A percentile compares a stretch with the other conserved stretches of the same genome.
Evolutionary conservation across 2,113 vertebrate species (phyloP).

Genomic region (Pandion haliaetus): DNA sequence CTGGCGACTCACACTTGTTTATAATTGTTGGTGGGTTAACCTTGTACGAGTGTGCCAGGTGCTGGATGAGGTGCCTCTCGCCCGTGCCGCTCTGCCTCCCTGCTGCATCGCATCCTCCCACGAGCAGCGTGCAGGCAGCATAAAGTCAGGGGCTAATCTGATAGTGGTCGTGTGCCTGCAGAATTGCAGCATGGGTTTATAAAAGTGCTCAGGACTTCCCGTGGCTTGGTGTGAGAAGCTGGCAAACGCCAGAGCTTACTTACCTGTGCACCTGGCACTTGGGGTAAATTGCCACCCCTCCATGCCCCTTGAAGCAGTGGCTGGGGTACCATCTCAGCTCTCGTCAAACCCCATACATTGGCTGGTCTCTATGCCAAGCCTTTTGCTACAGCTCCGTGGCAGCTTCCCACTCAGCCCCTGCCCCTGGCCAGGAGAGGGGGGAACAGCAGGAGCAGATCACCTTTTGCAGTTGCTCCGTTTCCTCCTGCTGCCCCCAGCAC

Average conservation of each 20-base stretch:
- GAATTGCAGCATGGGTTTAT: not conserved
- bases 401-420: not conserved
- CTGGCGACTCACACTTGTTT: not conserved
- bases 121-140: fast-evolving
- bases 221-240: not conserved
- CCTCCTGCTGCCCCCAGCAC: not conserved
- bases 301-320: not conserved
- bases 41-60: fast-evolving
- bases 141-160: not conserved
- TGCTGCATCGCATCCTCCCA: not conserved
- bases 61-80: fast-evolving
- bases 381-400: not conserved
- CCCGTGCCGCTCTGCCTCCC: not conserved
- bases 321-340: not conserved
- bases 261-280: not conserved
- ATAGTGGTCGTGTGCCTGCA: fast-evolving
- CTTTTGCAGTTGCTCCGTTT: not conserved
- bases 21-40: not conserved
- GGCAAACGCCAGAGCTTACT: not conserved
- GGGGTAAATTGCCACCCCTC: not conserved
- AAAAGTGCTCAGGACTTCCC: not conserved
- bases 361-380: not conserved
- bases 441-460: not conserved
- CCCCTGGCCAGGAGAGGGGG: not conserved
- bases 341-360: not conserved